Evolutionary conservation across 2,888 invertebrate species (phyloP).

Genomic region (Helobdella robusta): DNA sequence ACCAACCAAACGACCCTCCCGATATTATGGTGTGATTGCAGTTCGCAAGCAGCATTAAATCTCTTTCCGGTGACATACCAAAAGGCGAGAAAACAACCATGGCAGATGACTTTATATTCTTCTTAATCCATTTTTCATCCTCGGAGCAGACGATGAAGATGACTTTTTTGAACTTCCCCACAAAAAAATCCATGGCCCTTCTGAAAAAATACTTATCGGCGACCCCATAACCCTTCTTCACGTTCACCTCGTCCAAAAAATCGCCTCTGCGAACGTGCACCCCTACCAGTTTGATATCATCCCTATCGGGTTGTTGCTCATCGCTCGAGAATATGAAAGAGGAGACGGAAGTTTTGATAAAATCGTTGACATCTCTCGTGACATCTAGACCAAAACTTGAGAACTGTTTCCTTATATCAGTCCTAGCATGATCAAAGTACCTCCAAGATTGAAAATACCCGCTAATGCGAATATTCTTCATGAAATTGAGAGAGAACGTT

Average conservation of each 20-base stretch:
- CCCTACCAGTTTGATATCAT: slow-evolving; percentile 30
- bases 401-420: slow-evolving; percentile 32
- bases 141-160: slow-evolving; percentile 35
- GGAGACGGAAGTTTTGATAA: slow-evolving; percentile 17
- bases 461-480: slow-evolving; percentile 31
- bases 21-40: slow-evolving; percentile 36
- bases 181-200: slow-evolving; percentile 33
- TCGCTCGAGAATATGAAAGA: background rate
- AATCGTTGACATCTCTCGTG: slow-evolving; percentile 18
- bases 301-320: background rate
- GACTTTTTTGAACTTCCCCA: slow-evolving; percentile 29
- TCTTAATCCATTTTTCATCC: slow-evolving; percentile 31
- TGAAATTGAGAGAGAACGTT: slow-evolving; percentile 32
- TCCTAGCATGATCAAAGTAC: slow-evolving; percentile 34
- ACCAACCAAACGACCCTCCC: slow-evolving; percentile 36
- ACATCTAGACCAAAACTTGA: slow-evolving; percentile 24
- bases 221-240: slow-evolving; percentile 31
- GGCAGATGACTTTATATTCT: slow-evolving; percentile 23
- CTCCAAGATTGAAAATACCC: slow-evolving; percentile 35
- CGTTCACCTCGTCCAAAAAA: slow-evolving; percentile 29
- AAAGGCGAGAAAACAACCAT: slow-evolving; percentile 29
- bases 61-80: slow-evolving; percentile 26
- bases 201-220: slow-evolving; percentile 30
- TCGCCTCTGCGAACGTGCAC: slow-evolving; percentile 35
- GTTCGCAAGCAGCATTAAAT: slow-evolving; percentile 32